These are phyloP conservation scores for Saturnia japonica DNA, from an alignment of 2,888 invertebrate genomes.

Conservation along the genomic window DNA sequence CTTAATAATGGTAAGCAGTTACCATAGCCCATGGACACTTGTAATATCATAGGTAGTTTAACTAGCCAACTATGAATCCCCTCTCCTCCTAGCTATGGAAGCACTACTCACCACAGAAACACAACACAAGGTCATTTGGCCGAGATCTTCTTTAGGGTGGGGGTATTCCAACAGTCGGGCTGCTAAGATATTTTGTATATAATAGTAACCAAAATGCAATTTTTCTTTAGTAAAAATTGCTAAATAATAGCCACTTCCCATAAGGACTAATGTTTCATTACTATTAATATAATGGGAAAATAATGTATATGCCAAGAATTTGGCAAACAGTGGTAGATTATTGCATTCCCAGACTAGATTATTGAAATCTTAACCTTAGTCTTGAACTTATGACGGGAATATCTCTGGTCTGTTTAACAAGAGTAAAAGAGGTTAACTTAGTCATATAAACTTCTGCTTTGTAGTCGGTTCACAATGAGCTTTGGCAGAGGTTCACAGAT, in stretches of 20 bases:
- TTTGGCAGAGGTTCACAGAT: background rate
- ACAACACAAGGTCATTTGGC: too few species aligned
- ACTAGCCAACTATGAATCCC: too few species aligned
- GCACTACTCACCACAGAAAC: too few species aligned
- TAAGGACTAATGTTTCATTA: background rate
- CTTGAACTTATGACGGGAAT: background rate
- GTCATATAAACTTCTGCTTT: background rate
- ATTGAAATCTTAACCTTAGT: background rate
- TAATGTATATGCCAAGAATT: background rate
- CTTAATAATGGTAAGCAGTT: too few species aligned
- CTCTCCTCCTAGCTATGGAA: too few species aligned
- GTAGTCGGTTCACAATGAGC: too few species aligned
- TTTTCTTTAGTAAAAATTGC: background rate
- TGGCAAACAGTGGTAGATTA: background rate
- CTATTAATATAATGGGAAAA: background rate
- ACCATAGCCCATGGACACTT: too few species aligned
- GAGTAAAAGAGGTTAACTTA: background rate
- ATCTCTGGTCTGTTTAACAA: background rate
- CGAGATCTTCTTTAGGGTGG: too few species aligned
- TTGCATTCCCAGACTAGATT: background rate
- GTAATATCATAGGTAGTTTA: too few species aligned
- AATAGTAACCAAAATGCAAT: constrained; percentile 18
- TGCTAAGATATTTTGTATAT: background rate
- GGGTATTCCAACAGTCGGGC: background rate
- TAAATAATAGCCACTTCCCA: background rate